Evolutionary conservation across 2,888 invertebrate species (phyloP).

Genomic region (Tromatobia lineatoria): DNA sequence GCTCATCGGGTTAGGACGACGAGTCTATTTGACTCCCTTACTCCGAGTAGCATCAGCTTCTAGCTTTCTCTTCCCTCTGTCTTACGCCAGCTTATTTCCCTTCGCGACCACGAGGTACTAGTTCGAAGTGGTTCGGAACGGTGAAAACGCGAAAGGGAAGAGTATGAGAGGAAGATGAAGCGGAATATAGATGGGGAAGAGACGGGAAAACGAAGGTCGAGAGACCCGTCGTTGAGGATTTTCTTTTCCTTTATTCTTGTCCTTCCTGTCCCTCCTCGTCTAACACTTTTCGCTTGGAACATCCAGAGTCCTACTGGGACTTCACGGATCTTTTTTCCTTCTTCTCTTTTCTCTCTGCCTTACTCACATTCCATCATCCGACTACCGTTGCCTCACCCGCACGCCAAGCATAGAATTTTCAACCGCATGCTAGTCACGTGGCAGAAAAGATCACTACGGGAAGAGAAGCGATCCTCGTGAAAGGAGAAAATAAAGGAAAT

Average conservation of each 20-base stretch:
- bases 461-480: conserved; percentile 67
- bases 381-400: conserved; percentile 34
- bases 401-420: conserved; percentile 8
- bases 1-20: background rate
- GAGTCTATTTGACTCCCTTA: background rate
- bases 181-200: conserved; percentile 19
- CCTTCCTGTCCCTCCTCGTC: conserved; percentile 31
- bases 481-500: conserved; percentile 66
- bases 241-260: conserved; percentile 49
- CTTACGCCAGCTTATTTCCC: conserved; percentile 52
- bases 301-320: conserved; percentile 20
- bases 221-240: conserved; percentile 42
- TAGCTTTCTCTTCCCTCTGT: conserved; percentile 32
- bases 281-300: conserved; percentile 51
- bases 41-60: background rate
- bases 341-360: conserved; percentile 48
- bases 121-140: background rate
- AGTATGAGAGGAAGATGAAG: background rate
- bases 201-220: conserved; percentile 45
- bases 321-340: conserved; percentile 5
- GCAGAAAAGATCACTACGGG: conserved; percentile 69
- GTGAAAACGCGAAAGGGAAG: conserved; percentile 4
- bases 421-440: conserved; percentile 72
- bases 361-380: conserved; percentile 56
- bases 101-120: conserved; percentile 45